Evolutionary conservation across 30 jellyfish, hydroid and myxozoan genomes (phyloP), one percentile per base, ranked within the genome.

Genomic region (Cassiopea xamachana): DNA sequence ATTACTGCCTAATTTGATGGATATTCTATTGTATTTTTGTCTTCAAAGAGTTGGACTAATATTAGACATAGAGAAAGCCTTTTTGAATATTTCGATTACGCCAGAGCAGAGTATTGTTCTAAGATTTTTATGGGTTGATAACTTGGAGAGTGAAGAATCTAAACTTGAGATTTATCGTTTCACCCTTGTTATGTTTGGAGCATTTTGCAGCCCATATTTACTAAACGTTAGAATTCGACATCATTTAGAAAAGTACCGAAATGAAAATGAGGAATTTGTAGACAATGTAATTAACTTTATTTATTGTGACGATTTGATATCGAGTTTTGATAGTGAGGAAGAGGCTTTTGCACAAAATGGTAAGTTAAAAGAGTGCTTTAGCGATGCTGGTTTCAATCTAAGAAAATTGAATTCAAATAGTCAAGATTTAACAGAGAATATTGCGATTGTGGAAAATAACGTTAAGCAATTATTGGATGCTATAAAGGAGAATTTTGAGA

Each of bases 51-150:
- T 67, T 0, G 74, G 43, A 16, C 73, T 81, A 18, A 39, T 81
- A 17, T 69, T 74, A 18, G 90, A 81, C 73, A 81, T 60, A n/a
- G 81, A 81, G 16, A 81, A 67, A 59, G 90, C 81, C 55, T 60
- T 81, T 59, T 59, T 81, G 59, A 47, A 60, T 18, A 67, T 81
- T 45, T 46, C 70, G 46, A 15, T 50, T 50, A 43, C 60, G 10
- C 72, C 70, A 12, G 72, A 77, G 43, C 71, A 77, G 2, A 18
- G 72, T 1, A 8, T 0, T 14, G 1, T 46, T 77, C 46, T 77
- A 46, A 2, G 69, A 7, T 75, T 1, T 1, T 75, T 75, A n/a
- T 75, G 83, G 83, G 27, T 75, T 7, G 83, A 75, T 75, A 61
- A 75, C 44, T 1, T 75, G 1, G 2, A 46, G 7, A 3, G 10